These are phyloP conservation scores for Yponomeuta sedellus DNA, from an alignment of 2,888 invertebrate genomes.

Conservation along the genomic window DNA sequence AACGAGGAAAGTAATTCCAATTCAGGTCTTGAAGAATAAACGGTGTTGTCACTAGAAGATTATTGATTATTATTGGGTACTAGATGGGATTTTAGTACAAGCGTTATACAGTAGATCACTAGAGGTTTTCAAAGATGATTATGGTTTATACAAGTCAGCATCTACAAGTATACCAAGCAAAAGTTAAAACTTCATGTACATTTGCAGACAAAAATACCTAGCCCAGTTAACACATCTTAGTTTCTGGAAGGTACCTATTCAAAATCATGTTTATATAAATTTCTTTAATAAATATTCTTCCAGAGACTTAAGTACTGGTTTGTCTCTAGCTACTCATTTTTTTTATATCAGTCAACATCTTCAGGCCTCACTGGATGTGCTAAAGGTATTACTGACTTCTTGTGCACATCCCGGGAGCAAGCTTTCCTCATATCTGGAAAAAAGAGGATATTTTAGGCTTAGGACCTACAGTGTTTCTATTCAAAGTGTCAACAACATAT, in stretches of 20 bases:
- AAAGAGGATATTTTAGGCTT: constrained; percentile 21
- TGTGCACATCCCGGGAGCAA: constrained; percentile 91
- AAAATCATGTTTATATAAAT: too few relatives aligned
- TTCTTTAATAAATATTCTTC: not conserved
- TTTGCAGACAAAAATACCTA: too few relatives aligned
- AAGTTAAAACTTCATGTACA: too few relatives aligned
- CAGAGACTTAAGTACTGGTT: not conserved
- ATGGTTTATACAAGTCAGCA: not conserved
- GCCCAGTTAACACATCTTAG: too few relatives aligned
- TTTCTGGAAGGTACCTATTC: too few relatives aligned
- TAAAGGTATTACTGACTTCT: constrained; percentile 94
- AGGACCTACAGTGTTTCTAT: too few relatives aligned
- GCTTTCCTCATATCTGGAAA: constrained; percentile 98
- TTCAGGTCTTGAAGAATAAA: not conserved
- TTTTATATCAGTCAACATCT: constrained; percentile 84
- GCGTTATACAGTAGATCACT: not conserved
- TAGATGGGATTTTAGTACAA: not conserved
- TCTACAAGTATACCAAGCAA: too few relatives aligned
- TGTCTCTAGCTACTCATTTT: not conserved
- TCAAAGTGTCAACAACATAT: too few relatives aligned
- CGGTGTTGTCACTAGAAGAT: not conserved
- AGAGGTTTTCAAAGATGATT: not conserved
- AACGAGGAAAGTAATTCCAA: constrained; percentile 25
- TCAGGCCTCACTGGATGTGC: constrained; percentile 96
- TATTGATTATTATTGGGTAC: too few relatives aligned